These are phyloP conservation scores for Anguilla marmorata DNA, from an alignment of 2,797 vertebrate species.

Conservation along the genomic window DNA sequence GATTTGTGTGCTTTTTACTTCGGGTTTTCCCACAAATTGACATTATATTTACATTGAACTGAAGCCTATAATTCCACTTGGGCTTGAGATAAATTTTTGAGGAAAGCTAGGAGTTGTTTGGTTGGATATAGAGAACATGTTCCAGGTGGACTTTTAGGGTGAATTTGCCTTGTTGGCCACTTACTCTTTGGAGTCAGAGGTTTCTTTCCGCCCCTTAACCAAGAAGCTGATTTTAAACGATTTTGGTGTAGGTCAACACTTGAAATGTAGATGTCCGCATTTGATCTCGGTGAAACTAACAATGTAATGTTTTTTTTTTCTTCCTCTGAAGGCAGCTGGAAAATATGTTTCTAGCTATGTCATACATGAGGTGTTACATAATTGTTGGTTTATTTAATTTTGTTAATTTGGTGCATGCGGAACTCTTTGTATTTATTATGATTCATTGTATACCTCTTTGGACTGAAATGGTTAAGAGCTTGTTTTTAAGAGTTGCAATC, in stretches of 20 bases:
- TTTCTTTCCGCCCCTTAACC: background rate
- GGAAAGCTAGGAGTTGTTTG: background rate
- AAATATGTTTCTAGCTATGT: background rate
- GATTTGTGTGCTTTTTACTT: constrained; percentile 1
- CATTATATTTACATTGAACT: background rate
- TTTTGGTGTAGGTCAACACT: background rate
- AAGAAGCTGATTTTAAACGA: background rate
- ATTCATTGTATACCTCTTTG: background rate
- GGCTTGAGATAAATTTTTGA: background rate
- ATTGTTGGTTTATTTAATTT: constrained; percentile 2
- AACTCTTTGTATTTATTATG: constrained; percentile 10
- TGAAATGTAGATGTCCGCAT: background rate
- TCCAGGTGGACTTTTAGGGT: background rate
- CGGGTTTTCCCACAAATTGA: background rate
- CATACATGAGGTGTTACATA: background rate
- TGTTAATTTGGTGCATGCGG: background rate
- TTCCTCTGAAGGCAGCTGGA: background rate
- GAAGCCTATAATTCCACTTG: background rate
- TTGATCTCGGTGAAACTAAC: background rate
- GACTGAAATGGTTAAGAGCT: background rate
- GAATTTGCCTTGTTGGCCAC: background rate
- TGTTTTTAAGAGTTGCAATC: constrained; percentile 6
- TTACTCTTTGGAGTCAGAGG: background rate
- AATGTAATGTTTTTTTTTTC: background rate
- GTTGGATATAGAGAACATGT: background rate